phyloP scores from a whole-genome alignment of 2,888 invertebrate genomes.

The Parnassius mnemosyne region DNA sequence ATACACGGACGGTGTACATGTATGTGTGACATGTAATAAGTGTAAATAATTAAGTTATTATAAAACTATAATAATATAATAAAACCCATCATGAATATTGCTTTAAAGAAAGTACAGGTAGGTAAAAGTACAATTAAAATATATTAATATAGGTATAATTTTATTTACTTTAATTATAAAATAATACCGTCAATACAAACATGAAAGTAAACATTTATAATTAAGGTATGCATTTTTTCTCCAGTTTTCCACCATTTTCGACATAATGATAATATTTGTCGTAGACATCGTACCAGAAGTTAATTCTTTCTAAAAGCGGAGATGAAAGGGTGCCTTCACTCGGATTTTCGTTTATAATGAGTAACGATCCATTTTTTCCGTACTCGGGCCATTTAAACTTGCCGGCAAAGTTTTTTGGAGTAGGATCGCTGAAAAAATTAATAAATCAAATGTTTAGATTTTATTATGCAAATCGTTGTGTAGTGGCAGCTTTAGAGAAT shows the following conservation, averaged over 20 bases:
- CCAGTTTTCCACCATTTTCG: slow-evolving; percentile 14
- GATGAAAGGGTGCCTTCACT: slow-evolving; percentile 3
- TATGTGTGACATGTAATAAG: no score
- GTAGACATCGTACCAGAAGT: slow-evolving; percentile 23
- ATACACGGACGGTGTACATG: no score
- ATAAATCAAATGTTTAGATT: background rate
- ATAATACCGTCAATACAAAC: background rate
- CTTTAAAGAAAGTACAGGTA: no score
- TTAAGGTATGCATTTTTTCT: slow-evolving; percentile 22
- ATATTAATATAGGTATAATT: no score
- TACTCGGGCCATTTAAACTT: slow-evolving; percentile 19
- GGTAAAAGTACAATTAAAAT: no score
- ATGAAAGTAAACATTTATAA: slow-evolving; percentile 1
- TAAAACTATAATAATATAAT: no score
- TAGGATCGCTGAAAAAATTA: slow-evolving; percentile 15
- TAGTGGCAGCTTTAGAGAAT: no score
- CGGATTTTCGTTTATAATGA: slow-evolving; percentile 15
- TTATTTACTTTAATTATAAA: background rate
- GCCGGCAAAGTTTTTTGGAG: slow-evolving; percentile 6
- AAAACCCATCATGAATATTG: no score
- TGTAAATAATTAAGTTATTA: no score
- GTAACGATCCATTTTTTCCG: slow-evolving; percentile 7
- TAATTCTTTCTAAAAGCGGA: slow-evolving; percentile 15
- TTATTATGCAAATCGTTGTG: no score
- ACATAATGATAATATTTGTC: slow-evolving; percentile 19